Evolutionary conservation across 2,888 invertebrate genomes (phyloP).

Genomic region (Elegia similella): DNA sequence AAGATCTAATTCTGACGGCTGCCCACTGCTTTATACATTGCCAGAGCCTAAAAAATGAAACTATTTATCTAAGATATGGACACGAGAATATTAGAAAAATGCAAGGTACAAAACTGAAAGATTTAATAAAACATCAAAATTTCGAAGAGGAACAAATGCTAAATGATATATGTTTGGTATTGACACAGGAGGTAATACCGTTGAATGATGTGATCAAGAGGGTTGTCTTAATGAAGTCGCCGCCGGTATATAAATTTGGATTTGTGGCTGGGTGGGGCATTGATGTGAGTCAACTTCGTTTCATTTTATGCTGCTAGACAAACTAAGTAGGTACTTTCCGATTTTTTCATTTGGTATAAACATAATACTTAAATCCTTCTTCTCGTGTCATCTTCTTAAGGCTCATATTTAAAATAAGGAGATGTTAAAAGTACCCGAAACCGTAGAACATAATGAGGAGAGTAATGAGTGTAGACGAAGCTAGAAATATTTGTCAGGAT

Average conservation of each 20-base stretch:
- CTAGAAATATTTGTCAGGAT: too few species aligned
- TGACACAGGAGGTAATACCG: not conserved
- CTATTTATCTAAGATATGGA: not conserved
- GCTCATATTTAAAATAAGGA: too few species aligned
- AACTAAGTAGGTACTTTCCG: too few species aligned
- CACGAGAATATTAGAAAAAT: not conserved
- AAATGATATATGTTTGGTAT: not conserved
- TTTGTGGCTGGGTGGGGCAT: slow-evolving; percentile 38
- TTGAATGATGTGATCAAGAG: not conserved
- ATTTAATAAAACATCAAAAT: not conserved
- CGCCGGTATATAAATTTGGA: slow-evolving; percentile 12
- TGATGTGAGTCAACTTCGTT: slow-evolving; percentile 29
- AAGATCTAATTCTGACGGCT: slow-evolving; percentile 38
- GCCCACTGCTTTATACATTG: slow-evolving; percentile 40
- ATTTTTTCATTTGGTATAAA: not conserved
- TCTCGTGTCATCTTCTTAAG: not conserved
- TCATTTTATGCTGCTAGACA: not conserved
- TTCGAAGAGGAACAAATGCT: not conserved
- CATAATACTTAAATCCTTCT: not conserved
- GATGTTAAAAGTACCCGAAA: too few species aligned
- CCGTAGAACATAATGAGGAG: too few species aligned
- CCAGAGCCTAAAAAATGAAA: not conserved
- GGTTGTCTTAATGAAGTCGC: not conserved
- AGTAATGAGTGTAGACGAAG: too few species aligned
- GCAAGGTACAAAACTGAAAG: not conserved